Evolutionary conservation across 2,113 vertebrate species (phyloP), one percentile per base, ranked within the genome.

Genomic region (Ia io): DNA sequence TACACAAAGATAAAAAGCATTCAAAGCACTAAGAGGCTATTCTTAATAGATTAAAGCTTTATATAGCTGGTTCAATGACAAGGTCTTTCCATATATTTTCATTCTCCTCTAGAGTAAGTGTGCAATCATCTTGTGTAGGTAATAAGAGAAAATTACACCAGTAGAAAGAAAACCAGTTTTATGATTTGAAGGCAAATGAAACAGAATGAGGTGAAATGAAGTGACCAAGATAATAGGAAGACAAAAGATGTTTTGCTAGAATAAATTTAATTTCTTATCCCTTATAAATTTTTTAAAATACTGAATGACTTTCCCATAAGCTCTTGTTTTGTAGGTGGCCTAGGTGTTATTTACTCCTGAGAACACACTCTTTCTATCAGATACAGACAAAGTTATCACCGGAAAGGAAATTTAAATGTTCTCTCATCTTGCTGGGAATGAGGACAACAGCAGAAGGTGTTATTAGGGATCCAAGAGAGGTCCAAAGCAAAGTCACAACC

Each of bases 41-140:
- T 94, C 91, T 94, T 78, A 44, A 71, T 63, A 96, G 96, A 94
- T 85, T 88, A 95, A 96, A 94, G 70, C 70, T 88, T 90, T 80
- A 28, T 77, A 28, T 63, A 70, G 84, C 47, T 92, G 42, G 87
- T 88, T 94, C 92, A 93, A 17, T 87, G 95, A 88, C 95, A 94
- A 96, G 76, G 90, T 84, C 92, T 91, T 84, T 94, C 88, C 82
- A 37, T 84, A 70, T 53, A 59, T 94, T 93, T 91, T 95, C 90
- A 83, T 95, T 97, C 44, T 77, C 49, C n/a, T 94, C 74, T 79
- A 87, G 87, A 92, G 76, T 95, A 85, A 95, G 91, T 90, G 91
- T 71, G 37, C 35, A 94, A 70, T 88, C 76, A 93, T 84, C 44
- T 65, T 96, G 67, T 90, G 70, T 84, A 95, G 94, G 94, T 69